These are phyloP conservation scores for Sterrhoptilus dennistouni DNA, from an alignment of 2,113 vertebrate species.

Conservation along the genomic window DNA sequence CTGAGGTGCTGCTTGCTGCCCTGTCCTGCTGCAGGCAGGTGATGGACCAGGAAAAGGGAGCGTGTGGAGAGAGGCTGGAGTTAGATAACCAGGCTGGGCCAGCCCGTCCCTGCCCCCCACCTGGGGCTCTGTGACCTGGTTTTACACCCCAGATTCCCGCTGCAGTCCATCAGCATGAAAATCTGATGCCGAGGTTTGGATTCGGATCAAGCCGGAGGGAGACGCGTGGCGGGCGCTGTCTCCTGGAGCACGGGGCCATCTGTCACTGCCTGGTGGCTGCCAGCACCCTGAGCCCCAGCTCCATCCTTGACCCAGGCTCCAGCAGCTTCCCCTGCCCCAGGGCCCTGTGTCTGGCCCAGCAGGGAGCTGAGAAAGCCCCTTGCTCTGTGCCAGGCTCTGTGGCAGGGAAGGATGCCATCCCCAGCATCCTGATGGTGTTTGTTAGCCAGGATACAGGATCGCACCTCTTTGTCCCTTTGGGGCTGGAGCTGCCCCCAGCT, in stretches of 20 bases:
- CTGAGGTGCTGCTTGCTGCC: background rate
- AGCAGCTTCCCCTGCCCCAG: background rate
- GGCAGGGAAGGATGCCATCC: accelerated
- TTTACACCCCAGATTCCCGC: constrained; percentile 30
- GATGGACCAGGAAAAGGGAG: background rate
- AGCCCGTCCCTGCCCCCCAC: background rate
- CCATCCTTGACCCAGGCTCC: background rate
- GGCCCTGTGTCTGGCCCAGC: background rate
- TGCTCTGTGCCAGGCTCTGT: accelerated
- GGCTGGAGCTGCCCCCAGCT: background rate
- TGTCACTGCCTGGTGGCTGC: background rate
- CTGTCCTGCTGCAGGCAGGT: accelerated
- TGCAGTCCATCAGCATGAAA: background rate
- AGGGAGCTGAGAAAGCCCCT: background rate
- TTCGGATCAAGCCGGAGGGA: constrained; percentile 20
- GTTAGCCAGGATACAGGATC: accelerated
- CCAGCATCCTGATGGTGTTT: accelerated
- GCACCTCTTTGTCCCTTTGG: accelerated
- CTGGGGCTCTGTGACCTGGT: constrained; percentile 23
- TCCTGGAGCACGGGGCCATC: background rate
- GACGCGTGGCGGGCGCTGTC: background rate
- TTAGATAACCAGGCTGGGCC: background rate
- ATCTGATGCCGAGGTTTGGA: background rate
- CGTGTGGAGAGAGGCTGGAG: background rate
- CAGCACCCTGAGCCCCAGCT: background rate